A percentile compares a stretch with the other conserved stretches of the same genome.
These are phyloP conservation scores for Octonoba sinensis DNA, from an alignment of 2,888 invertebrate genomes.

Conservation along the genomic window DNA sequence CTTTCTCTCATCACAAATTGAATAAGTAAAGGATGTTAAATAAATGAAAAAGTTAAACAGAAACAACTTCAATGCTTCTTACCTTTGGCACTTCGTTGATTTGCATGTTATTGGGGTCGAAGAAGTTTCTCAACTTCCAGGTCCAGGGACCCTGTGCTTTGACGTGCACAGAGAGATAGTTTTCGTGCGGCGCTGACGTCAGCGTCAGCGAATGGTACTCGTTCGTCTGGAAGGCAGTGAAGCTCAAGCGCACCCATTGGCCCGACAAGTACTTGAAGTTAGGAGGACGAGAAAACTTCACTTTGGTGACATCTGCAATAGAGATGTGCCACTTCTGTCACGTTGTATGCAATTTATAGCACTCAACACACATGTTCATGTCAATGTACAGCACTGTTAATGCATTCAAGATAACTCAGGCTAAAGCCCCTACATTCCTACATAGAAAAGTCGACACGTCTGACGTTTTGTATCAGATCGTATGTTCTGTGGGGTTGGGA, in stretches of 20 bases:
- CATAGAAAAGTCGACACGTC: too few relatives aligned
- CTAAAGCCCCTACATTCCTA: too few relatives aligned
- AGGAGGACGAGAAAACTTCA: conserved; percentile 94
- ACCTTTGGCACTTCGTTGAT: conserved; percentile 83
- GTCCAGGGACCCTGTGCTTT: conserved; percentile 95
- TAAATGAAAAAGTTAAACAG: too few relatives aligned
- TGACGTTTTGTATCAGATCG: too few relatives aligned
- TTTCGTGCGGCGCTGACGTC: conserved; percentile 96
- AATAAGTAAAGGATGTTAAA: too few relatives aligned
- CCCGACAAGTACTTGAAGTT: conserved; percentile 84
- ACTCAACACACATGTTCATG: too few relatives aligned
- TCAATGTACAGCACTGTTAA: too few relatives aligned
- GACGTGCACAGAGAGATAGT: conserved; percentile 93
- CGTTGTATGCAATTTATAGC: too few relatives aligned
- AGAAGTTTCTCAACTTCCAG: conserved; percentile 94
- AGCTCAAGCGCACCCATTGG: conserved; percentile 79
- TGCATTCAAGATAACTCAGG: too few relatives aligned
- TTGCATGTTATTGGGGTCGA: conserved; percentile 92
- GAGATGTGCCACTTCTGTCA: too few relatives aligned
- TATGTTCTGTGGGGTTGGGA: too few relatives aligned
- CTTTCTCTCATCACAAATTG: too few relatives aligned
- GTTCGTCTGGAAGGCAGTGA: conserved; percentile 87
- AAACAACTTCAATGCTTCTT: background rate
- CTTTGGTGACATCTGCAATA: conserved; percentile 72
- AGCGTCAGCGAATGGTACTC: conserved; percentile 96